Base-by-base conservation (phyloP, 2,113 vertebrate species). In the Synodontis membranacea region DNA sequence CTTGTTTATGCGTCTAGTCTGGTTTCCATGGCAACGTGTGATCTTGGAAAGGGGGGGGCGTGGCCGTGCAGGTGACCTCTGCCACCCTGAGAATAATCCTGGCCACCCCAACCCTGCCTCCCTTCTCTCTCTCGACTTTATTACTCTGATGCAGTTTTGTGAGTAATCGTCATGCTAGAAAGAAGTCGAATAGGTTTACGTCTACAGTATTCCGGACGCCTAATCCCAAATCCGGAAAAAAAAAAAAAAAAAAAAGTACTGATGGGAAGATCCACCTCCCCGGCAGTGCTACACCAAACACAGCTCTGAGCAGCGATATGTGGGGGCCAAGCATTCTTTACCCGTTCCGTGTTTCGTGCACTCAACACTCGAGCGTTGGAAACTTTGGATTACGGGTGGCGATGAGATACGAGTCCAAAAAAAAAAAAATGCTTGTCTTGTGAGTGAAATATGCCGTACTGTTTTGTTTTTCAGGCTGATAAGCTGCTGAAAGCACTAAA, bases 401-500 rank as follows among this genome's bases (percentile, higher is more conserved):
- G 34, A 11, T 56, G 10, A 80, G 42, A 12, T 2, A 58, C 42
- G n/a, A 4, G 4, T 44, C n/a, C n/a, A n/a, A n/a, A n/a, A 10
- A 3, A 28, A 42, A 44, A 62, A 21, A 19, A 17, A 37, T 76
- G 74, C 44, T 19, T 76, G 28, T 31, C 12, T 46, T 46, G 21
- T 2, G 14, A 42, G 37, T 80, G 7, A 58, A 39, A 58, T 37
- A 7, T 4, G 10, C 56, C 1, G 2, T 60, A n/a, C 19, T 82
- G 39, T 42, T 52, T 56, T 82, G 15, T 34, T 19, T 46, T 68
- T 37, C 87, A 99, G 98, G 95, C 96, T 21, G 95, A 96, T 28
- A 97, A 96, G 84, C 88, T 99, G 23, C 58, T 97, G 91, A 96
- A 95, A 89, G 91, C 92, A 0, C 88, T 99, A 87, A 97, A 96